Percentiles rank a stretch among this genome's conserved stretches.
Evolutionary conservation across 2,797 vertebrate genomes (phyloP).

Genomic region (Streptopelia turtur): DNA sequence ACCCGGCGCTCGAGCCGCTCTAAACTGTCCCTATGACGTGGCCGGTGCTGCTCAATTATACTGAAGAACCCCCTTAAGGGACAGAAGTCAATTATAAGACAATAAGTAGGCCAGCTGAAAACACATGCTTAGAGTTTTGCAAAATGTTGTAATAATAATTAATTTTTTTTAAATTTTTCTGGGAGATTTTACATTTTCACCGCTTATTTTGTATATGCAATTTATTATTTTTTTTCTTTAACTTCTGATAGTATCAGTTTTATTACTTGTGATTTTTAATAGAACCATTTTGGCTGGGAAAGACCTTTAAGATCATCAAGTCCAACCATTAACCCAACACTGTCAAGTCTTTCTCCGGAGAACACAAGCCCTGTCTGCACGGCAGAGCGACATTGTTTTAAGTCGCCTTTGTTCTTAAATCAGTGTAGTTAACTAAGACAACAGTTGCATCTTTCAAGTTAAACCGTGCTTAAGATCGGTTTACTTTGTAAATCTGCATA

Average conservation of each 20-base stretch:
- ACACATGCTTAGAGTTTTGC: slow-evolving; percentile 31
- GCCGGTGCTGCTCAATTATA: slow-evolving; percentile 76
- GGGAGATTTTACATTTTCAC: not conserved
- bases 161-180: not conserved
- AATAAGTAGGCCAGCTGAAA: slow-evolving; percentile 78
- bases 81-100: slow-evolving; percentile 78
- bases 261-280: not conserved
- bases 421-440: too few species aligned
- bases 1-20: not conserved
- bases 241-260: not conserved
- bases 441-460: too few species aligned
- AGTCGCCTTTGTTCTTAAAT: too few species aligned
- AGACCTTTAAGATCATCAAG: too few species aligned
- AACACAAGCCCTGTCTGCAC: too few species aligned
- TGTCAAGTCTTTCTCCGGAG: too few species aligned
- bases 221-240: not conserved
- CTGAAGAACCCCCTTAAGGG: slow-evolving; percentile 71
- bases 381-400: too few species aligned
- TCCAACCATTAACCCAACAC: too few species aligned
- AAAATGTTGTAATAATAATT: slow-evolving; percentile 1
- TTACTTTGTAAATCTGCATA: too few species aligned
- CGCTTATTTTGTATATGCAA: not conserved
- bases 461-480: too few species aligned
- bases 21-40: slow-evolving; percentile 42
- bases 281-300: not conserved